Conservation (phyloP, 1,140 invertebrate species). For the Calliopsis andreniformis region DNA sequence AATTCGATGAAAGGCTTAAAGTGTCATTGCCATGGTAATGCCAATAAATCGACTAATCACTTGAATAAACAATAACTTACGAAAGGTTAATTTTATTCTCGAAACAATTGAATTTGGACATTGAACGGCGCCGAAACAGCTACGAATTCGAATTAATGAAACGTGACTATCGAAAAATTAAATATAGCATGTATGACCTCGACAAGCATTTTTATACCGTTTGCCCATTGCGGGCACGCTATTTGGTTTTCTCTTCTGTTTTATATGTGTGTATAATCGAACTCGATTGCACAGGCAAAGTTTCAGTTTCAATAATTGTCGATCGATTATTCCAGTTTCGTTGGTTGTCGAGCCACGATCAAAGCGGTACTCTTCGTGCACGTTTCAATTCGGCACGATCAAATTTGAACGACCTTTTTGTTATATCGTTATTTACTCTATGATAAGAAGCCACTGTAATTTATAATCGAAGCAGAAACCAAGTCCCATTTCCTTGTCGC, state of each 20-base stretch:
- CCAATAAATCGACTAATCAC: background rate
- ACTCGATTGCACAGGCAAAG: constrained; percentile 23
- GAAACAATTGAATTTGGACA: constrained; percentile 51
- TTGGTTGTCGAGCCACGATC: constrained; percentile 31
- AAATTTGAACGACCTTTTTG: no score
- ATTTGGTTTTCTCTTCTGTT: constrained; percentile 7
- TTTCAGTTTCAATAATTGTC: constrained; percentile 56
- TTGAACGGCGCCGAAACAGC: constrained; percentile 7
- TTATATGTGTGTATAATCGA: constrained; percentile 46
- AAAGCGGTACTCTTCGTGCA: constrained; percentile 26
- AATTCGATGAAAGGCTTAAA: constrained; percentile 23
- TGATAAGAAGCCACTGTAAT: no score
- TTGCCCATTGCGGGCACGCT: constrained; percentile 33
- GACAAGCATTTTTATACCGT: constrained; percentile 47
- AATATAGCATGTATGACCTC: constrained; percentile 49
- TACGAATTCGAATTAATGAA: constrained; percentile 57
- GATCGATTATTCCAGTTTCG: constrained; percentile 58
- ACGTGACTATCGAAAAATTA: constrained; percentile 63
- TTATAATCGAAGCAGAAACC: background rate
- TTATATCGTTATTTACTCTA: no score
- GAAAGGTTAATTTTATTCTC: constrained; percentile 31
- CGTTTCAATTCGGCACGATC: background rate
- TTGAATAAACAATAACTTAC: constrained; percentile 13
- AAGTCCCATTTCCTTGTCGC: background rate
- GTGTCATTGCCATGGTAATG: constrained; percentile 1